These are phyloP conservation scores for Calypte anna DNA, from an alignment of 2,113 vertebrate species.

Conservation along the genomic window DNA sequence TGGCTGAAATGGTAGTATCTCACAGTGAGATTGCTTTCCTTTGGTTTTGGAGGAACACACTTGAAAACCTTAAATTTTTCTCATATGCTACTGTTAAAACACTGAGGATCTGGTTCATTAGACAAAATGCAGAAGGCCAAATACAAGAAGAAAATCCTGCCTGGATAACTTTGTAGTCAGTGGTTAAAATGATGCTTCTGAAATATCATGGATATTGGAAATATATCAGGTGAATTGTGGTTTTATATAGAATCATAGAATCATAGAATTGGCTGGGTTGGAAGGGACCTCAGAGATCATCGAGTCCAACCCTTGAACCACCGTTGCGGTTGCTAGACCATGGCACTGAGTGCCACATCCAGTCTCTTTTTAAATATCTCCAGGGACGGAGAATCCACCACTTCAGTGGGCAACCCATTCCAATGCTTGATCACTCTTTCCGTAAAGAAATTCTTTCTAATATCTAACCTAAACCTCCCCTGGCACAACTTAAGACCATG, in stretches of 20 bases:
- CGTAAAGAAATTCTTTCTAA: no score
- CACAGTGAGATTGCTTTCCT: neutral
- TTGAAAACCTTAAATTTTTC: neutral
- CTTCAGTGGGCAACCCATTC: no score
- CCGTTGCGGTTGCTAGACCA: no score
- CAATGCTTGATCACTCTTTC: no score
- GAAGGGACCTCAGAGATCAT: no score
- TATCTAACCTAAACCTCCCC: no score
- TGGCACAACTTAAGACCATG: no score
- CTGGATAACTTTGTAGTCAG: neutral
- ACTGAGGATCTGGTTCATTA: neutral
- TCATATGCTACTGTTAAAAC: neutral
- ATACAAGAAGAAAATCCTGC: neutral
- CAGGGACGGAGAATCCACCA: no score
- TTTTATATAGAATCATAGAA: neutral
- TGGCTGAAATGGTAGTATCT: neutral
- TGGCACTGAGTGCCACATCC: no score
- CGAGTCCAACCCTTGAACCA: no score
- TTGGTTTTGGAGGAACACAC: neutral
- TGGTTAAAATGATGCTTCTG: neutral
- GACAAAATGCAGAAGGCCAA: neutral
- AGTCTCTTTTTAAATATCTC: no score
- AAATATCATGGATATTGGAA: neutral
- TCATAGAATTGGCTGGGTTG: no score
- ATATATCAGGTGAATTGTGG: neutral